phyloP scores from a whole-genome alignment of 2,113 vertebrate species.

The Alligator mississippiensis region DNA sequence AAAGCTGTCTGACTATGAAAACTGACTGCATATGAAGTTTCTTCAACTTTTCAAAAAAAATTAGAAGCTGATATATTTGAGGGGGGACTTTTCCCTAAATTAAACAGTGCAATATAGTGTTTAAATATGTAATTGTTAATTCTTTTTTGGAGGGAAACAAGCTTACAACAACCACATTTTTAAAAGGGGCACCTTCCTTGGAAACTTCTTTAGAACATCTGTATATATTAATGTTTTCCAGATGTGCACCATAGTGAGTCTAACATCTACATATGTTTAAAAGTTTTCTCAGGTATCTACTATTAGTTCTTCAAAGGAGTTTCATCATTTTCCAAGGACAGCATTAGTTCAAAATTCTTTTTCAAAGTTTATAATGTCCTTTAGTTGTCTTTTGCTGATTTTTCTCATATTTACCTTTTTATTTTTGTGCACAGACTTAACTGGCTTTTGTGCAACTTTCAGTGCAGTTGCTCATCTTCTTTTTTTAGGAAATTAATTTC shows the following conservation, averaged over 20 bases:
- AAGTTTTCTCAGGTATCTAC: not conserved
- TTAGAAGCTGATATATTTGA: not conserved
- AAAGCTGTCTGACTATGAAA: not conserved
- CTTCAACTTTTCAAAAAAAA: not conserved
- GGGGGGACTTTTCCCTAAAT: not conserved
- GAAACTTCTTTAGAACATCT: not conserved
- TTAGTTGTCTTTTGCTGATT: not conserved
- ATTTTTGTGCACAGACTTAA: not conserved
- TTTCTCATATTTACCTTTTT: not conserved
- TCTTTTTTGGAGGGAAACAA: not conserved
- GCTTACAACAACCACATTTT: not conserved
- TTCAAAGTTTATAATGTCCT: not conserved
- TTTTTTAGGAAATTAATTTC: not conserved
- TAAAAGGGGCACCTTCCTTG: not conserved
- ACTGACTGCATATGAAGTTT: not conserved
- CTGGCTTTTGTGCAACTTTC: not conserved
- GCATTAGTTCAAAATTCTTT: not conserved
- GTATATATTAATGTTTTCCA: not conserved
- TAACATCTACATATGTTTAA: not conserved
- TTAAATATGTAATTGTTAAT: not conserved
- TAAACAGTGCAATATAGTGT: fast-evolving
- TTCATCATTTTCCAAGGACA: not conserved
- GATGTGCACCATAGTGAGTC: not conserved
- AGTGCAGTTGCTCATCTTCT: not conserved
- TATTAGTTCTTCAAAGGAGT: not conserved